phyloP scores from a whole-genome alignment of 1,140 invertebrate genomes.

The Temnothorax longispinosus region DNA sequence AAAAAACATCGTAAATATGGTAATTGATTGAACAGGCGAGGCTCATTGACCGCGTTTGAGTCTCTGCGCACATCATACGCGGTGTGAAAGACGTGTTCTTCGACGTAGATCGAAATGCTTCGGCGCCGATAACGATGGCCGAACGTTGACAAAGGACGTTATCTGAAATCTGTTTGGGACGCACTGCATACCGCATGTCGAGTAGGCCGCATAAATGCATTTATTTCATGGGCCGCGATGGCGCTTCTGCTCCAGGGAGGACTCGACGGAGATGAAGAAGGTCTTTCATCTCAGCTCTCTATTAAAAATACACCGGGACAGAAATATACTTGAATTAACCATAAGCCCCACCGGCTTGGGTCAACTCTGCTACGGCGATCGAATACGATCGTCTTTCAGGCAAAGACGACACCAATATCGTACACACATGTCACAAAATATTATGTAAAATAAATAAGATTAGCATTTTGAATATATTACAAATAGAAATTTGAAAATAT shows the following conservation, averaged over 20 bases:
- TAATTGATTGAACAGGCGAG: constrained; percentile 51
- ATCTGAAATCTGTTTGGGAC: constrained; percentile 80
- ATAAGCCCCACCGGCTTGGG: constrained; percentile 55
- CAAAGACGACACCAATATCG: background rate
- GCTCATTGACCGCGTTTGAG: constrained; percentile 72
- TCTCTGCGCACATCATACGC: constrained; percentile 47
- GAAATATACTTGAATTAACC: constrained; percentile 72
- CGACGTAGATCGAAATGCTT: constrained; percentile 79
- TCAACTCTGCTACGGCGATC: constrained; percentile 22
- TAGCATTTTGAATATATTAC: background rate
- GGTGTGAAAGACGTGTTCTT: constrained; percentile 67
- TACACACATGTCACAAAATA: background rate
- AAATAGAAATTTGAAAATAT: background rate
- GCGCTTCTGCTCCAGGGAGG: constrained; percentile 60
- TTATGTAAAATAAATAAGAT: background rate
- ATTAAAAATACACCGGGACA: constrained; percentile 60
- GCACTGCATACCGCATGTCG: constrained; percentile 75
- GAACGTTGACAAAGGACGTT: constrained; percentile 80
- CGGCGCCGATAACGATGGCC: constrained; percentile 74
- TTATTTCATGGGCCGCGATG: constrained; percentile 56
- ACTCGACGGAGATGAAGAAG: constrained; percentile 65
- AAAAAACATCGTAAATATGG: constrained; percentile 60
- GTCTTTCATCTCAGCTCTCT: constrained; percentile 54
- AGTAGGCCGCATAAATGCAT: constrained; percentile 81
- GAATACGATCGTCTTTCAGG: constrained; percentile 33